Conservation (phyloP, 2,113 vertebrate genomes). For the Piprites chloris region DNA sequence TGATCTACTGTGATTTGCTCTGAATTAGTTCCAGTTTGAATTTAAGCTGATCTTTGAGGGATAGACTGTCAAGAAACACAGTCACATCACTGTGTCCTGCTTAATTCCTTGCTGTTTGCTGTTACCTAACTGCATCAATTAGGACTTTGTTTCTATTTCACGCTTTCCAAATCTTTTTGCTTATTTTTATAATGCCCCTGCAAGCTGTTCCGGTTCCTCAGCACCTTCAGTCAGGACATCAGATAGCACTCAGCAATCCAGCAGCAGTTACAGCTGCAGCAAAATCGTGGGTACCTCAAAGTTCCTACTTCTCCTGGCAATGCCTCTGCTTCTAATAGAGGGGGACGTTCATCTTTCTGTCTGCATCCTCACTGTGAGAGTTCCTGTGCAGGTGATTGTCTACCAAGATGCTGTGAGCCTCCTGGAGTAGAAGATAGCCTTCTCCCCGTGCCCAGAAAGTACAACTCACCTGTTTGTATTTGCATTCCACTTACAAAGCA, state of each 20-base stretch:
- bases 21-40: slow-evolving; percentile 6
- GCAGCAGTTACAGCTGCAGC: not conserved
- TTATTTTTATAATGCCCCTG: not conserved
- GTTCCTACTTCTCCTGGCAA: not conserved
- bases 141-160: not conserved
- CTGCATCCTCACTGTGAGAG: not conserved
- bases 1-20: not conserved
- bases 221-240: not conserved
- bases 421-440: not conserved
- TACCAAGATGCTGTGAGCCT: not conserved
- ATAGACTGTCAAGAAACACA: not conserved
- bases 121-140: not conserved
- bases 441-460: not conserved
- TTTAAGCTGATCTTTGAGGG: not conserved
- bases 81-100: not conserved
- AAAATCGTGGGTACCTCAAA: not conserved
- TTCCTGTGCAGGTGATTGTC: not conserved
- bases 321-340: not conserved
- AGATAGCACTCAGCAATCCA: not conserved
- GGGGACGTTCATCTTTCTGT: not conserved
- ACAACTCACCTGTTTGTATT: not conserved
- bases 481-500: not conserved
- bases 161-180: not conserved
- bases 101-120: slow-evolving; percentile 6
- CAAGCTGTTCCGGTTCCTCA: not conserved